A percentile compares a stretch with the other conserved stretches of the same genome.
Evolutionary conservation across 2,797 vertebrate species (phyloP).

Genomic region (Diplodus puntazzo): DNA sequence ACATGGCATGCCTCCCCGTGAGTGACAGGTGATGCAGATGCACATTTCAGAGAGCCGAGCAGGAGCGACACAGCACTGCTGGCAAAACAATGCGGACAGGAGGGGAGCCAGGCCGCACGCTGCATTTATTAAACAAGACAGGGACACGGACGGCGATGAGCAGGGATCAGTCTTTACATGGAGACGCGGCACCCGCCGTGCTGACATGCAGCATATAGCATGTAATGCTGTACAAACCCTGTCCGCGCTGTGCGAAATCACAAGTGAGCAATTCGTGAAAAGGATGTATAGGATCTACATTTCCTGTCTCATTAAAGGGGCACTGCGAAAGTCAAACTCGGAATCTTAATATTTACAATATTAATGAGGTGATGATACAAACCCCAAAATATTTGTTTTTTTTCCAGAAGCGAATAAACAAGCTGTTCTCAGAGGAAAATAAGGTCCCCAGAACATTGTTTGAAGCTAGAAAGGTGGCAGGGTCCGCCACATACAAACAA

Average conservation of each 20-base stretch:
- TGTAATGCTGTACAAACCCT: constrained; percentile 6
- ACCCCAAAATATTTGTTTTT: too few species aligned
- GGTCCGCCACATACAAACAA: too few species aligned
- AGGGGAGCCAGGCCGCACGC: constrained; percentile 36
- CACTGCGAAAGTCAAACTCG: too few species aligned
- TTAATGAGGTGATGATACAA: too few species aligned
- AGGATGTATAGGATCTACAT: neutral
- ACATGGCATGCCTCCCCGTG: constrained; percentile 67
- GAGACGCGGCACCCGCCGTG: constrained; percentile 10
- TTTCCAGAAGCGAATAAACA: too few species aligned
- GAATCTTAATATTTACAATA: too few species aligned
- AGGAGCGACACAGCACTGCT: constrained; percentile 61
- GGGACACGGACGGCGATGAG: constrained; percentile 58
- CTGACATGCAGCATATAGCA: constrained; percentile 2
- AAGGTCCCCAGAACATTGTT: too few species aligned
- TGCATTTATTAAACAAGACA: constrained; percentile 74
- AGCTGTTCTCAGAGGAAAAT: too few species aligned
- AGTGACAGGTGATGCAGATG: constrained; percentile 84
- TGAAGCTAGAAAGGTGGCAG: too few species aligned
- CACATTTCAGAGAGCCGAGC: constrained; percentile 76
- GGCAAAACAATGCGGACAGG: constrained; percentile 74
- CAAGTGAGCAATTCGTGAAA: neutral
- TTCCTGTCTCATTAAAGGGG: constrained; percentile 1
- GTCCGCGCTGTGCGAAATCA: constrained; percentile 10
- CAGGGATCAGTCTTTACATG: constrained; percentile 30